Evolutionary conservation across 2,888 invertebrate species (phyloP).

Genomic region (Unio pictorum): DNA sequence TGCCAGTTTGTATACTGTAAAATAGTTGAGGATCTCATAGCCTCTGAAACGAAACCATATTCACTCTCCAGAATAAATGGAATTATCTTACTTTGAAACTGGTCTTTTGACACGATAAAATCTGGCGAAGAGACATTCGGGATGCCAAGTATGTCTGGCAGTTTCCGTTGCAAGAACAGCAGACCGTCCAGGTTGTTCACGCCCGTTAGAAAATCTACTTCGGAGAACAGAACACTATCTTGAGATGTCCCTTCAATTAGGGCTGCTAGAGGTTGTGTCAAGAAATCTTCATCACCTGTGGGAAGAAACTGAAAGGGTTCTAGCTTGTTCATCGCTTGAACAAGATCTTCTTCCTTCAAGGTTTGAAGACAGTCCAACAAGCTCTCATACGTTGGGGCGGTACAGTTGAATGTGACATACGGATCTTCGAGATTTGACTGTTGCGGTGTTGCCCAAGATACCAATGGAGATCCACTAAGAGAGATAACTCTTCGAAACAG

Average conservation of each 20-base stretch:
- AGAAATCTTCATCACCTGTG: constrained; percentile 27
- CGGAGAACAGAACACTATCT: constrained; percentile 21
- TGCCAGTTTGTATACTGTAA: constrained; percentile 34
- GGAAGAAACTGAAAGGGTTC: constrained; percentile 15
- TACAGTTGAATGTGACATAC: constrained; percentile 17
- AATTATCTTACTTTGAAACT: constrained; percentile 17
- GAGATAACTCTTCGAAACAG: constrained; percentile 29
- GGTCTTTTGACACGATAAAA: constrained; percentile 7
- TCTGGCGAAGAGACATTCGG: not conserved
- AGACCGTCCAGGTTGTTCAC: constrained; percentile 19
- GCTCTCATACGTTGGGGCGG: constrained; percentile 5
- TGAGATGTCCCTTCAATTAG: constrained; percentile 8
- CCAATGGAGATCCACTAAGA: constrained; percentile 22
- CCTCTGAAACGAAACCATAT: constrained; percentile 11
- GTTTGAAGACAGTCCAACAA: constrained; percentile 21
- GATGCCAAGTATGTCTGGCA: constrained; percentile 10
- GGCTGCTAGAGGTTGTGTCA: constrained; percentile 12
- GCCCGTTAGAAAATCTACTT: constrained; percentile 23
- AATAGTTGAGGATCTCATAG: constrained; percentile 11
- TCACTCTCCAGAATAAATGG: constrained; percentile 20
- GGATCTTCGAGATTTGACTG: constrained; percentile 13
- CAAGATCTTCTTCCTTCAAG: constrained; percentile 12
- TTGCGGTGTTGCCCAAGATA: constrained; percentile 24
- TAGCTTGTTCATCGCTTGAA: constrained; percentile 13
- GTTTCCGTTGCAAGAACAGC: constrained; percentile 4